Conservation (phyloP, 1,140 invertebrate genomes). For the Drosophila rufa region DNA sequence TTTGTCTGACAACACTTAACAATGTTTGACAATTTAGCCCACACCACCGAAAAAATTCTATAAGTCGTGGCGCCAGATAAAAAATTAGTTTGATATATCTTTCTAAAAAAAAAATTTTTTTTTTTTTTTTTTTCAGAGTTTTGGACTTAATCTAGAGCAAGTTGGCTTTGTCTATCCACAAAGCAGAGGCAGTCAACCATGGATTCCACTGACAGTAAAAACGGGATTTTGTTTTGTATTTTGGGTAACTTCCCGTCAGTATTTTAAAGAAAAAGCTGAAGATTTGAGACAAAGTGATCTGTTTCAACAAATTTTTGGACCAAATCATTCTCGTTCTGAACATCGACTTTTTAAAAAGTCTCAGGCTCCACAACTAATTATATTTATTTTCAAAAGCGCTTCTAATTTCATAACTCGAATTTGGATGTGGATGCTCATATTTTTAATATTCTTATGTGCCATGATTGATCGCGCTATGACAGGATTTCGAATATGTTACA, state of each 20-base stretch:
- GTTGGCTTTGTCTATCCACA: slow-evolving; percentile 91
- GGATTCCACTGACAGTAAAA: slow-evolving; percentile 92
- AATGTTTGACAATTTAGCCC: no score
- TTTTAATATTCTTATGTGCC: slow-evolving; percentile 96
- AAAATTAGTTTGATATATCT: no score
- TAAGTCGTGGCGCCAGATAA: no score
- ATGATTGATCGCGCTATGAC: slow-evolving; percentile 95
- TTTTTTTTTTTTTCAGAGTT: slow-evolving; percentile 48
- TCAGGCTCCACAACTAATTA: slow-evolving; percentile 86
- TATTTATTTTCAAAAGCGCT: slow-evolving; percentile 87
- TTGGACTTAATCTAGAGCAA: slow-evolving; percentile 90
- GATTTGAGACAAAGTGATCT: slow-evolving; percentile 87
- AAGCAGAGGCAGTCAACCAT: slow-evolving; percentile 87
- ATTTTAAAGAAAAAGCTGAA: slow-evolving; percentile 90
- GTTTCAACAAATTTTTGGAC: slow-evolving; percentile 90
- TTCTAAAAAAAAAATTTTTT: not conserved
- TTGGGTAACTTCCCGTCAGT: slow-evolving; percentile 97
- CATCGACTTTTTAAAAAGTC: slow-evolving; percentile 84
- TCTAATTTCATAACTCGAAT: slow-evolving; percentile 93
- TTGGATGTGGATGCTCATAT: slow-evolving; percentile 98
- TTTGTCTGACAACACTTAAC: no score
- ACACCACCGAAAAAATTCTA: no score
- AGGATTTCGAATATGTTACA: slow-evolving; percentile 97
- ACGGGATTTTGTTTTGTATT: slow-evolving; percentile 96
- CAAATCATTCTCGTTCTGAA: slow-evolving; percentile 87